Conservation (phyloP, 2,113 vertebrate species). For the Noturus placidus region DNA sequence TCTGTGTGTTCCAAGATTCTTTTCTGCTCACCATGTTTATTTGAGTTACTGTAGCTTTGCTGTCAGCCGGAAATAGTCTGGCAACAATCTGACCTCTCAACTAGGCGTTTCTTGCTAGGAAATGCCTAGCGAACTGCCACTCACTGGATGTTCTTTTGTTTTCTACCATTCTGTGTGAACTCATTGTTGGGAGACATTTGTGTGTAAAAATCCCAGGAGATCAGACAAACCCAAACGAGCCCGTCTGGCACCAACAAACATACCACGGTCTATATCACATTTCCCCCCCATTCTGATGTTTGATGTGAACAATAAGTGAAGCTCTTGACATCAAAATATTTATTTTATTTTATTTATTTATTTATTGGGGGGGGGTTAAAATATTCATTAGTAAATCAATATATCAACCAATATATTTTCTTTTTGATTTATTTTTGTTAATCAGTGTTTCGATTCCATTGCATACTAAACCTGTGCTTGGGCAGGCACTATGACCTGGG, state of each 20-base stretch:
- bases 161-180: neutral
- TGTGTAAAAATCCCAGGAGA: neutral
- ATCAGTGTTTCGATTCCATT: too few species aligned
- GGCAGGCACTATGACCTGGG: too few species aligned
- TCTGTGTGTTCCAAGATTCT: neutral
- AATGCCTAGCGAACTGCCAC: neutral
- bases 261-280: neutral
- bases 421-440: too few species aligned
- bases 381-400: too few species aligned
- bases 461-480: too few species aligned
- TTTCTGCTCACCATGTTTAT: neutral
- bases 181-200: neutral
- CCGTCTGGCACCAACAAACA: neutral
- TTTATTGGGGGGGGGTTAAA: too few species aligned
- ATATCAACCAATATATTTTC: too few species aligned
- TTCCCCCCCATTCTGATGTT: neutral
- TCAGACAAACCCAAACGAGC: neutral
- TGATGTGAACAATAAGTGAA: neutral
- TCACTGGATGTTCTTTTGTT: slow-evolving; percentile 4
- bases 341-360: too few species aligned
- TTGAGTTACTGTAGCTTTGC: neutral
- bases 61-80: too few species aligned
- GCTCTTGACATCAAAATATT: too few species aligned
- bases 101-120: neutral
- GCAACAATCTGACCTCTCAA: neutral